Conservation (phyloP, 2,113 vertebrate genomes). For the Perca fluviatilis region DNA sequence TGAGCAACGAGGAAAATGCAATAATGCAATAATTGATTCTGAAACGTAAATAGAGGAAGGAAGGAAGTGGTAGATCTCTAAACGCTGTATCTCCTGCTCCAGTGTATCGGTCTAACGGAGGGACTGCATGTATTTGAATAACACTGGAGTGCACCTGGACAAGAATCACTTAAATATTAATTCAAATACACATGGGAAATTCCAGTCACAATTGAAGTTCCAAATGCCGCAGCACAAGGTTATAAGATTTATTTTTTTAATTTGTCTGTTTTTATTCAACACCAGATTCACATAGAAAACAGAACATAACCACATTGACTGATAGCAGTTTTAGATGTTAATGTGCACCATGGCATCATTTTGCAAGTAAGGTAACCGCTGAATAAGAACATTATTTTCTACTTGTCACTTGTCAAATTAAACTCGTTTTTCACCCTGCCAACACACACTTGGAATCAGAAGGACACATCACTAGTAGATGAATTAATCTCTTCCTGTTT, state of each 20-base stretch:
- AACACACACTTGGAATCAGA: not conserved
- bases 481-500: not conserved
- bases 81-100: not conserved
- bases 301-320: not conserved
- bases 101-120: not conserved
- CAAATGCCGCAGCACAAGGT: not conserved
- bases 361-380: not conserved
- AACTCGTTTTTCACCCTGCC: conserved; percentile 1
- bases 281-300: not conserved
- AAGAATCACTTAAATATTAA: not conserved
- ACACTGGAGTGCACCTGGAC: not conserved
- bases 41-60: not conserved
- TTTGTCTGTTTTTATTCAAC: not conserved
- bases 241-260: not conserved
- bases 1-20: not conserved
- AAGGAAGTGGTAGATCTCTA: not conserved
- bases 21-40: not conserved
- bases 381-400: not conserved
- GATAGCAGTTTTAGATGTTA: not conserved
- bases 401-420: not conserved
- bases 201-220: not conserved
- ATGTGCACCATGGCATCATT: not conserved
- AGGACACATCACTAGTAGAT: not conserved
- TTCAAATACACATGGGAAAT: conserved; percentile 1
- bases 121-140: not conserved